Conservation (phyloP, 2,888 invertebrate genomes). For the Lamellibrachia satsuma region DNA sequence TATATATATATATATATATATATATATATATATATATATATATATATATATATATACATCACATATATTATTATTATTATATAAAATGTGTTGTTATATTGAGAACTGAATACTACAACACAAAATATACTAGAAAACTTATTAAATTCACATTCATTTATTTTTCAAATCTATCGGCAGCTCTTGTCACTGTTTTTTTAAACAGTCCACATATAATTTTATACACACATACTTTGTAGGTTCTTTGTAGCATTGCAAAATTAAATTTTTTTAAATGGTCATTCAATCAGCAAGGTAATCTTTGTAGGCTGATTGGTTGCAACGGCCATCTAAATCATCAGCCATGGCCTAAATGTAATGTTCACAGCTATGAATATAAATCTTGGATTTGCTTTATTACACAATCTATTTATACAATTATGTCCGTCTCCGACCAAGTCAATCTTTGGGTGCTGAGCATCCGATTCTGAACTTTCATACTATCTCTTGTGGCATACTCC, state of each 20-base stretch:
- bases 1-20: no score
- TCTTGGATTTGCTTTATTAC: background rate
- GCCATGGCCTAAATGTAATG: background rate
- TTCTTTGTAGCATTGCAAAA: background rate
- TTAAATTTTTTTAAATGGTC: background rate
- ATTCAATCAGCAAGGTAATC: background rate
- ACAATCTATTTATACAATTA: background rate
- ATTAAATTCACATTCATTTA: no score
- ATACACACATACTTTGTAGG: background rate
- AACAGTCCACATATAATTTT: no score
- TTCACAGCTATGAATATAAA: background rate
- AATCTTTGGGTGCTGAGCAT: background rate
- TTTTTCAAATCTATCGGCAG: no score
- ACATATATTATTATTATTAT: no score
- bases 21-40: no score
- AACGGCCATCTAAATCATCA: background rate
- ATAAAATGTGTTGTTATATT: no score
- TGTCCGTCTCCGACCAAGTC: background rate
- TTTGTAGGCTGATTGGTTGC: background rate
- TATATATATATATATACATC: no score
- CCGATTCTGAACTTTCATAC: background rate
- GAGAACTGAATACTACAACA: no score
- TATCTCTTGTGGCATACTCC: background rate
- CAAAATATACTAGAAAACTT: no score
- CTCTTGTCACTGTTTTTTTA: no score